phyloP scores from a whole-genome alignment of 2,888 invertebrate species.

The Brachyptera putata region DNA sequence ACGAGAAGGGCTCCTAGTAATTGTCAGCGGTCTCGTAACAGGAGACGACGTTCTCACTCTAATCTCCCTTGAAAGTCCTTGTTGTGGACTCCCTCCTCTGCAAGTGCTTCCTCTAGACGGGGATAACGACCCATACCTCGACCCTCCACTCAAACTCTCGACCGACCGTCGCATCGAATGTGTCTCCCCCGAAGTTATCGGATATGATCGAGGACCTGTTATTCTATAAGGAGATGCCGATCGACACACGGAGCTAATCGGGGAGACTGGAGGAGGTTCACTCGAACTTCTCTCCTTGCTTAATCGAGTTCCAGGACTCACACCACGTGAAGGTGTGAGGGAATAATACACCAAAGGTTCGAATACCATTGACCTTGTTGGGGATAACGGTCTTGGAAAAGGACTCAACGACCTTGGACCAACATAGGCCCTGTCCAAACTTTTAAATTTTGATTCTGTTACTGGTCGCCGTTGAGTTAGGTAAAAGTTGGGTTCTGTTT shows the following conservation, averaged over 20 bases:
- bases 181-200: too few relatives aligned
- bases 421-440: constrained; percentile 57
- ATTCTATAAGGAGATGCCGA: too few relatives aligned
- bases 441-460: constrained; percentile 65
- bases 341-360: constrained; percentile 15
- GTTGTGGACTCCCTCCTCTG: constrained; percentile 1
- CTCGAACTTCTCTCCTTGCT: constrained; percentile 56
- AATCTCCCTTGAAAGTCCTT: neutral
- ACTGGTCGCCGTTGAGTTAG: constrained; percentile 66
- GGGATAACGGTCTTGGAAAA: constrained; percentile 40
- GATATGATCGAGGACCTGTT: too few relatives aligned
- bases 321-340: constrained; percentile 38
- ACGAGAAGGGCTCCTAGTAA: neutral
- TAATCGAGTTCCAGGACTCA: constrained; percentile 42
- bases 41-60: neutral
- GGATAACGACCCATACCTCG: neutral
- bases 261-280: constrained; percentile 57
- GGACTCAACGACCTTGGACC: constrained; percentile 53
- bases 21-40: neutral
- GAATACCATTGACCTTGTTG: too few relatives aligned
- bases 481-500: constrained; percentile 60
- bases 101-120: constrained; percentile 33
- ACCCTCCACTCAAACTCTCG: too few relatives aligned
- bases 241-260: constrained; percentile 40
- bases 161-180: too few relatives aligned